Percentiles rank a stretch among this genome's conserved stretches.
phyloP scores from a whole-genome alignment of 92 coral and sea anemone species.

The Parazoanthus swiftii region DNA sequence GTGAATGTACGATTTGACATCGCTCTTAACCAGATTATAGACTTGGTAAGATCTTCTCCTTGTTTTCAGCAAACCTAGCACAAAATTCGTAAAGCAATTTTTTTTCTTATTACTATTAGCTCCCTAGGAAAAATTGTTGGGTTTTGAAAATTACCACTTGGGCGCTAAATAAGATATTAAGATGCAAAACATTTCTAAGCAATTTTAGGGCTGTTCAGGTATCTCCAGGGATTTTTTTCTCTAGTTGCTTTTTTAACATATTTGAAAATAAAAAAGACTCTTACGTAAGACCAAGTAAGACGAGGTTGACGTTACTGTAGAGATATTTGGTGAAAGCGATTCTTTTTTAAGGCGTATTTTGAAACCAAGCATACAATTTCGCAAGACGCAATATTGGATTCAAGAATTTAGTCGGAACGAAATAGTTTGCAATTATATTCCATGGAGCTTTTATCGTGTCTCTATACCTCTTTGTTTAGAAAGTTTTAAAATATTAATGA shows the following conservation, averaged over 20 bases:
- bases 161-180: background rate
- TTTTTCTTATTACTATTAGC: background rate
- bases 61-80: background rate
- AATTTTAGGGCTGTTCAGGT: background rate
- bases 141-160: background rate
- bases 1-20: constrained; percentile 14
- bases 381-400: background rate
- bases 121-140: background rate
- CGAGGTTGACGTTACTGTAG: background rate
- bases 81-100: background rate
- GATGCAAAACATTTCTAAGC: background rate
- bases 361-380: background rate
- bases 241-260: background rate
- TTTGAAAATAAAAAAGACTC: background rate
- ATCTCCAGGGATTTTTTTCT: background rate
- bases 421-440: background rate
- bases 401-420: background rate
- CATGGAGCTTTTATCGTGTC: background rate
- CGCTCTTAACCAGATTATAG: constrained; percentile 75
- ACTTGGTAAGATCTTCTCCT: background rate
- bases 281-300: no score
- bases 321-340: background rate
- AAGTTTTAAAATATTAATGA: constrained; percentile 23
- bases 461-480: background rate
- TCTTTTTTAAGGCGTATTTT: background rate